These are phyloP conservation scores for Heteromyza rotundicornis DNA, from an alignment of 2,888 invertebrate genomes.

Conservation along the genomic window DNA sequence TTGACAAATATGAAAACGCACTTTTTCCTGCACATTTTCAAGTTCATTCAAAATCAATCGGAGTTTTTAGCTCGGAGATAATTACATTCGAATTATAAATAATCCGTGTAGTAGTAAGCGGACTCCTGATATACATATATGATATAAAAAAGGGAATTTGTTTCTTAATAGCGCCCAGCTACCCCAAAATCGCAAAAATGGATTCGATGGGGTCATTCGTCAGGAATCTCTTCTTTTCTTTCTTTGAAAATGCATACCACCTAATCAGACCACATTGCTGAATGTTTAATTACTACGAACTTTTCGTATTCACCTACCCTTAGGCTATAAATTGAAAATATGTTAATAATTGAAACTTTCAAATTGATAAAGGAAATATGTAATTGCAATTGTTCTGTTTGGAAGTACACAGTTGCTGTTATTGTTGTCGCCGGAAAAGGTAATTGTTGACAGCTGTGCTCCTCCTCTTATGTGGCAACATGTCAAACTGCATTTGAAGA, in stretches of 20 bases:
- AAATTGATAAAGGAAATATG: neutral
- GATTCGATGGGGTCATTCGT: neutral
- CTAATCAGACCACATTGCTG: too few species aligned
- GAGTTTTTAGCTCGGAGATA: too few species aligned
- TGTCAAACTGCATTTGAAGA: neutral
- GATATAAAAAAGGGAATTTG: too few species aligned
- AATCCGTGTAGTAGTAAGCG: too few species aligned
- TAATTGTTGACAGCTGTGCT: neutral
- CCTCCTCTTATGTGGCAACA: neutral
- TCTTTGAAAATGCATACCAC: conserved; percentile 13
- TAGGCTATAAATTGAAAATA: neutral
- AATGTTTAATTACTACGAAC: too few species aligned
- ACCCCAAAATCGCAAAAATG: neutral
- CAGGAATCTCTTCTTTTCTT: conserved; percentile 9
- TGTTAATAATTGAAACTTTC: neutral
- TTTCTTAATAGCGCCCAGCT: neutral
- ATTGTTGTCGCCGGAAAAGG: neutral
- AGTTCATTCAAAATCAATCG: too few species aligned
- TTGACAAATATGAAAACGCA: too few species aligned
- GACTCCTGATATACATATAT: too few species aligned
- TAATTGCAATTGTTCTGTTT: neutral
- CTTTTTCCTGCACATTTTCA: neutral
- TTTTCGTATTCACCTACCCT: too few species aligned
- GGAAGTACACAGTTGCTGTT: neutral
- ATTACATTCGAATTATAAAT: too few species aligned